phyloP scores from a whole-genome alignment of 2,888 invertebrate genomes.

The Drosophila nigricruria region DNA sequence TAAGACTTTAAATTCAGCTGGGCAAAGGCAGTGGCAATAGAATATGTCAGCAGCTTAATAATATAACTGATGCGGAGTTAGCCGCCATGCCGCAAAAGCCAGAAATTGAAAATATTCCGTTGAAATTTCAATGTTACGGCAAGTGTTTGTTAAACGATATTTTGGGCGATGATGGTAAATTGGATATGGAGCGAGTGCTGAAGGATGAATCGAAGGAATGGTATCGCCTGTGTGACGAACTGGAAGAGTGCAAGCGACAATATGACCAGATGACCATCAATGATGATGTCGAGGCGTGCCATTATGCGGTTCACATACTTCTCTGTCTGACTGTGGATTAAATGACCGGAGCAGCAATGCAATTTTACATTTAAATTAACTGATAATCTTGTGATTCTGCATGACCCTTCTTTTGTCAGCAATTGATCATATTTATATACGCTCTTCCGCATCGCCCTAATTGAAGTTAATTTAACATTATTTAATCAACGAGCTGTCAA shows the following conservation, averaged over 20 bases:
- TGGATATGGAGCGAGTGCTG: background rate
- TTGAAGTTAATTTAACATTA: background rate
- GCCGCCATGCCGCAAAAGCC: background rate
- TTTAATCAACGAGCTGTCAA: background rate
- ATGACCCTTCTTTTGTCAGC: background rate
- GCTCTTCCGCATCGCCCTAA: too few species aligned
- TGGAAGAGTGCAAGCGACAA: background rate
- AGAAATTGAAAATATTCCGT: background rate
- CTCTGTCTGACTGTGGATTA: background rate
- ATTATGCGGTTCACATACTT: background rate
- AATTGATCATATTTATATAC: background rate
- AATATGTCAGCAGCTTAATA: background rate
- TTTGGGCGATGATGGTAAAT: background rate
- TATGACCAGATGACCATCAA: background rate
- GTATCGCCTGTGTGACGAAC: background rate
- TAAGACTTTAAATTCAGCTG: background rate
- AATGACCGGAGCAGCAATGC: background rate
- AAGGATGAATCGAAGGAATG: background rate
- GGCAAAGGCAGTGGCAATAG: background rate
- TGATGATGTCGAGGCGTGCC: background rate
- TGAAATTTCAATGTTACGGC: constrained; percentile 1
- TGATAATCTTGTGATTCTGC: background rate
- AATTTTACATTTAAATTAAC: background rate
- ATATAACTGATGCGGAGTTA: constrained; percentile 1
- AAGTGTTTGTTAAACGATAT: background rate